Evolutionary conservation across 2,888 invertebrate species (phyloP), one percentile per base, ranked within the genome.

Genomic region (Plusia festucae): DNA sequence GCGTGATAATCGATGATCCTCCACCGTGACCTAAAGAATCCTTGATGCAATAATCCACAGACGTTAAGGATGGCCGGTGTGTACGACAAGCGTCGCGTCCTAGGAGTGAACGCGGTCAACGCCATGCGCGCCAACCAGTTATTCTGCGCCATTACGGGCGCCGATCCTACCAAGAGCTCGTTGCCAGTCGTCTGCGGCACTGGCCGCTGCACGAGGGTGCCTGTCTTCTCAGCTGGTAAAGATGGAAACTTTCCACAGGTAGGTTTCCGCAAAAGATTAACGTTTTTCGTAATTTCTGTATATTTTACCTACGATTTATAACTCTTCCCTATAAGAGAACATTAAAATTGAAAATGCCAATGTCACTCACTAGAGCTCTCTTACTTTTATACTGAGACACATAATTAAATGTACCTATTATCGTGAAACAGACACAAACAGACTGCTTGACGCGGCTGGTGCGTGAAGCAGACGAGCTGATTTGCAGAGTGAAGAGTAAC

Each of bases 61-160:
- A 93, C 93, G 0, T 66, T 94, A 20, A 84, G 90, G 66, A 27
- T 82, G 57, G 81, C 86, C 0, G 71, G 79, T 1, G 82, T 72
- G 16, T 94, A 90, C 83, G 85, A 92, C 78, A 89, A 83, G 69
- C 88, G 92, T 0, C 90, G 90, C 4, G 75, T 94, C 51, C 69
- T 94, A 0, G 94, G 94, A 7, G 86, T 94, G 51, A 94, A 94
- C 78, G 85, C 94, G 0, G 83, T 93, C 27, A 93, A 87, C 73
- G 78, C 93, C 11, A 94, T 94, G 94, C 90, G 94, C 9, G 94
- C 94, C 30, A 93, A 92, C 78, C 94, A 94, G 86, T 82, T 94
- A 82, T 90, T 89, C 82, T 88, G 91, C 69, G 79, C 90, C 27
- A 84, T 90, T 56, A 86, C 88, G 2, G 91, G 90, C 2, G 32